Conservation (phyloP, 2,797 vertebrate genomes). For the Danio jaintianensis region DNA sequence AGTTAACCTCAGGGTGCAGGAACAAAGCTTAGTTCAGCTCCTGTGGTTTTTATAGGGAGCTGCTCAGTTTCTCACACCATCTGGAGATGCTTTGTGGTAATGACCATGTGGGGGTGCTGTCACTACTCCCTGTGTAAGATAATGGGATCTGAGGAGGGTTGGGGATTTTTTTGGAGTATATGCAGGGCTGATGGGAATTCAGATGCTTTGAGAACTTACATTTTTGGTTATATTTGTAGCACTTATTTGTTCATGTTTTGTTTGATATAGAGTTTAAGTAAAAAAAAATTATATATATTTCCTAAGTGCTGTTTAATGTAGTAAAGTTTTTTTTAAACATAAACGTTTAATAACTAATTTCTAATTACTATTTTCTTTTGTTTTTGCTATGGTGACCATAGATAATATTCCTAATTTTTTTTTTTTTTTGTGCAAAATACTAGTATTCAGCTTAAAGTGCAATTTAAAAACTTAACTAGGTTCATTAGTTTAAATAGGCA, state of each 20-base stretch:
- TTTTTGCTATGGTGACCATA: too few relatives aligned
- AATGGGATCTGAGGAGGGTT: neutral
- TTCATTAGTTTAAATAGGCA: too few relatives aligned
- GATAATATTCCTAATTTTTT: too few relatives aligned
- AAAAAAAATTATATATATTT: too few relatives aligned
- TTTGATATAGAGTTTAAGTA: neutral
- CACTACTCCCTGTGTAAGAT: slow-evolving; percentile 1
- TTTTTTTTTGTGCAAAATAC: too few relatives aligned
- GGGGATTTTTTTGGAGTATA: neutral
- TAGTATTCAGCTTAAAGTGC: too few relatives aligned
- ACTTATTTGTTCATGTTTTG: neutral
- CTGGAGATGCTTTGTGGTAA: slow-evolving; percentile 48
- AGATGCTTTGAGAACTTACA: neutral
- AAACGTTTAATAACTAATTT: too few relatives aligned
- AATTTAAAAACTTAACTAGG: too few relatives aligned
- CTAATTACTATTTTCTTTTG: too few relatives aligned
- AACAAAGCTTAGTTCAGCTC: slow-evolving; percentile 39
- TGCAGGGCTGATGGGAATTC: slow-evolving; percentile 7
- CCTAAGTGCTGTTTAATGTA: too few relatives aligned
- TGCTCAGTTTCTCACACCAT: slow-evolving; percentile 29
- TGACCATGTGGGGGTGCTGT: neutral
- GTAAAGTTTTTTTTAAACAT: too few relatives aligned
- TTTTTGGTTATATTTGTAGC: neutral
- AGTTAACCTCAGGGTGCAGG: slow-evolving; percentile 26
- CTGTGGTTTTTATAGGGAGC: slow-evolving; percentile 47